Percentiles rank a stretch among this genome's conserved stretches.
phyloP scores from a whole-genome alignment of 2,888 invertebrate genomes.

The Ctenicera cuprea region DNA sequence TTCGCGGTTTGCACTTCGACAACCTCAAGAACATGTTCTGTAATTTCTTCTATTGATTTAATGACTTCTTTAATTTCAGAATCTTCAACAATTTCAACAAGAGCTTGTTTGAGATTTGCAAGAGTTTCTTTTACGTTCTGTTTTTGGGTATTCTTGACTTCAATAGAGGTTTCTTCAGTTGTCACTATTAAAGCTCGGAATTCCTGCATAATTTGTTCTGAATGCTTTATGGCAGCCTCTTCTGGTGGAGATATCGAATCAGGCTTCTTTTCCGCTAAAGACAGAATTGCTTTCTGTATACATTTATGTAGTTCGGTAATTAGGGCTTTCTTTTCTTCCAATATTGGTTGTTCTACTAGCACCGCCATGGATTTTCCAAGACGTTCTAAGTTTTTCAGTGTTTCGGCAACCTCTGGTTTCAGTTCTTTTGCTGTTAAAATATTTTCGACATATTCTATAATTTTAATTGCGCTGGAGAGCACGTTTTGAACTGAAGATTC shows the following conservation, averaged over 20 bases:
- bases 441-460: conserved; percentile 27
- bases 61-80: conserved; percentile 35
- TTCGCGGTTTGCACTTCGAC: not conserved
- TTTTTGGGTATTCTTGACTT: not conserved
- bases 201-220: not conserved
- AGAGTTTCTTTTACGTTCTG: not conserved
- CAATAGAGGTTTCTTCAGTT: not conserved
- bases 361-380: conserved; percentile 46
- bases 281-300: not conserved
- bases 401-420: conserved; percentile 8
- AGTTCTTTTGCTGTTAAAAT: conserved; percentile 17
- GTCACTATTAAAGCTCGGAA: not conserved
- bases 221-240: not conserved
- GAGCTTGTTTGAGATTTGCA: not conserved
- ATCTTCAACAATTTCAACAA: conserved; percentile 48
- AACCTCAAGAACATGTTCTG: conserved; percentile 4
- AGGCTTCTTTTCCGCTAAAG: not conserved
- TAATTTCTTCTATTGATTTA: conserved; percentile 19
- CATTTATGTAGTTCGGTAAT: not conserved
- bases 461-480: not conserved
- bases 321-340: conserved; percentile 8
- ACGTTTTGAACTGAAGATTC: conserved; percentile 15
- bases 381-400: conserved; percentile 18
- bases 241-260: conserved; percentile 11
- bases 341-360: conserved; percentile 40